A percentile compares a stretch with the other conserved stretches of the same genome.
Evolutionary conservation across 2,113 vertebrate species (phyloP).

Genomic region (rabbit (Oryctolagus cuniculus)): DNA sequence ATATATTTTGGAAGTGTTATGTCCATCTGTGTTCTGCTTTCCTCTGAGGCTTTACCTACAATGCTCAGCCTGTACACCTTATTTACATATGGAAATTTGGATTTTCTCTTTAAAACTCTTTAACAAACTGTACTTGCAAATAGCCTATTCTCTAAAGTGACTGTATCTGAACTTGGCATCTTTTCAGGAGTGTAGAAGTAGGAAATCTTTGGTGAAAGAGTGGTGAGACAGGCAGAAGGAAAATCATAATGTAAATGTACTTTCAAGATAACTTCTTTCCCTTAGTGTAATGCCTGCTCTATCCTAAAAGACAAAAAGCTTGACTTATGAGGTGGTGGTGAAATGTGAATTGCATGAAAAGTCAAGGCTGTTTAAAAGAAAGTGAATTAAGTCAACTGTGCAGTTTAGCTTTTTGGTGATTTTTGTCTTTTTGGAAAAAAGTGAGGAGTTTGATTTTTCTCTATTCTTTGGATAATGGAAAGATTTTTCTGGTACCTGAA

Average conservation of each 20-base stretch:
- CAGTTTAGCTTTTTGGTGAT: constrained; percentile 41
- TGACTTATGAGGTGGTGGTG: constrained; percentile 10
- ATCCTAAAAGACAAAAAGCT: constrained; percentile 20
- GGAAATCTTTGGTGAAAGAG: not conserved
- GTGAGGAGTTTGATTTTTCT: constrained; percentile 59
- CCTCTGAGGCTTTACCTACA: not conserved
- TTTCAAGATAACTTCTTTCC: not conserved
- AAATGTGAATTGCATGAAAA: constrained; percentile 48
- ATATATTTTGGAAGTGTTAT: constrained; percentile 33
- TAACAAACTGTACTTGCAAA: constrained; percentile 49
- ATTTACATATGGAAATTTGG: constrained; percentile 57
- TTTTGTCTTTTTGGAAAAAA: constrained; percentile 67
- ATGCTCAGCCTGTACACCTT: not conserved
- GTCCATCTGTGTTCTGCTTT: not conserved
- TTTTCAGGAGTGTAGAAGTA: not conserved
- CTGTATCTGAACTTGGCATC: not conserved
- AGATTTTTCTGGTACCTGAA: constrained; percentile 69
- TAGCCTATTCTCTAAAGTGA: constrained; percentile 48
- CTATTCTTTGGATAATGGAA: constrained; percentile 54
- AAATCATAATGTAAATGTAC: constrained; percentile 13
- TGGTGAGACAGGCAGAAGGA: not conserved
- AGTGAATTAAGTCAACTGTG: constrained; percentile 49
- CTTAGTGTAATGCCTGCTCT: not conserved
- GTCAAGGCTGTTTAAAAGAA: constrained; percentile 4
- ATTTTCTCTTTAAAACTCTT: constrained; percentile 62